Evolutionary conservation across 2,888 invertebrate species (phyloP), one percentile per base, ranked within the genome.

Genomic region (Alviniconcha strummeri): DNA sequence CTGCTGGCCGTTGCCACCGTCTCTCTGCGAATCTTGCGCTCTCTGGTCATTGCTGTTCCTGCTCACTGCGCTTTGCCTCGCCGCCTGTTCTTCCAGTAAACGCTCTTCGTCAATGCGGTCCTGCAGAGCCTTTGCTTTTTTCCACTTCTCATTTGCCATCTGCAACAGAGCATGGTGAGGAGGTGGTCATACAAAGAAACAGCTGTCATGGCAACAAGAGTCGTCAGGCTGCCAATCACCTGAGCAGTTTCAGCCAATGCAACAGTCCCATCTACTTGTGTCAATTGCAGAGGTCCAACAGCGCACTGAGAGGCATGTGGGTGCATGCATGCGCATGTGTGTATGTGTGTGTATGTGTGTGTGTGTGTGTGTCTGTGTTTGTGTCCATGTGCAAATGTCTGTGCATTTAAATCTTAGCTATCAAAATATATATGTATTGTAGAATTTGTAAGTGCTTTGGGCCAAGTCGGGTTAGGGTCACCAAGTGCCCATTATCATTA

Each of bases 101-200:
- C 82, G 82, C 54, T 82, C 82, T 56, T 82, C 82, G n/a, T 82
- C 82, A 7, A 82, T 57, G 9, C 64, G 72, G 60, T 82, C 82
- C 67, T 82, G 82, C 74, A 75, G 64, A 5, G 82, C 82, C 64
- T 76, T 82, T 9, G 72, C 75, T 57, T 82, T 74, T 54, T 55
- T 74, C 82, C 74, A 76, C 13, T 75, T 60, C 57, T 82, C 75
- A 52, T 74, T 74, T 17, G 75, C 75, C 54, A 78, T 52, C 78
- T 78, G 17, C 60, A 11, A 64, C n/a, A 36, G 13, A 60, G 9
- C 8, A 4, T 60, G 60, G 13, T 60, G 60, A 60, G 8, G 60
- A 60, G 60, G 13, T 4, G 4, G 60, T 60, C 13, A 60, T 36
- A 78, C 15, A 78, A 15, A 54, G 9, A 57, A 17, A 19, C n/a